A percentile compares a stretch with the other conserved stretches of the same genome.
These are phyloP conservation scores for Drosophila quadrilineata DNA, from an alignment of 1,140 invertebrate species.

Conservation along the genomic window DNA sequence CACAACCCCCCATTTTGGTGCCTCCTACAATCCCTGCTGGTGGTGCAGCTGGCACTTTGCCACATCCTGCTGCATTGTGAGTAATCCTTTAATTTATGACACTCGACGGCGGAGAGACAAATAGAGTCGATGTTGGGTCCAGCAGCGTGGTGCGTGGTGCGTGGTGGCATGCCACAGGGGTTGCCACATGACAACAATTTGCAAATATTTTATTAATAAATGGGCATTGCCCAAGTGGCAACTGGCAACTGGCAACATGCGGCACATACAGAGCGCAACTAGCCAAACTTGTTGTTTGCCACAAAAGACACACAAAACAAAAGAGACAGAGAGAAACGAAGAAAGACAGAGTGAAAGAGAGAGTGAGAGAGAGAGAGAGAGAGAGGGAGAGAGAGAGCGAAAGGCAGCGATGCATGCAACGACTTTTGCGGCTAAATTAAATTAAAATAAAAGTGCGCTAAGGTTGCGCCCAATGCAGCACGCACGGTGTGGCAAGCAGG, in stretches of 20 bases:
- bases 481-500: neutral
- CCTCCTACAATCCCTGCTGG: conserved; percentile 21
- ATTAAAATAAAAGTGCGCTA: conserved; percentile 71
- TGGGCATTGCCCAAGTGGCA: conserved; percentile 60
- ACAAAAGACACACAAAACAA: neutral
- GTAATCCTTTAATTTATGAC: conserved; percentile 55
- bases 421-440: conserved; percentile 65
- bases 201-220: conserved; percentile 80
- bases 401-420: conserved; percentile 49
- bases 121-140: conserved; percentile 43
- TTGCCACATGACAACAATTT: conserved; percentile 74
- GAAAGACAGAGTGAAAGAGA: neutral
- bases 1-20: neutral
- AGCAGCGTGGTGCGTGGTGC: too few relatives aligned
- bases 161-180: conserved; percentile 12
- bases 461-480: conserved; percentile 55
- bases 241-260: conserved; percentile 21
- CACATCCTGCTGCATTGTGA: conserved; percentile 3
- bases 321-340: neutral
- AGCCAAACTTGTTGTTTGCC: conserved; percentile 42
- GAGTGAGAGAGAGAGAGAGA: neutral
- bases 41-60: conserved; percentile 6
- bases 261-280: conserved; percentile 17
- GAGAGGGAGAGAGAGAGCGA: neutral
- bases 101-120: conserved; percentile 45